Evolutionary conservation across 2,113 vertebrate genomes (phyloP).

Genomic region (Pelecanoides urinatrix): DNA sequence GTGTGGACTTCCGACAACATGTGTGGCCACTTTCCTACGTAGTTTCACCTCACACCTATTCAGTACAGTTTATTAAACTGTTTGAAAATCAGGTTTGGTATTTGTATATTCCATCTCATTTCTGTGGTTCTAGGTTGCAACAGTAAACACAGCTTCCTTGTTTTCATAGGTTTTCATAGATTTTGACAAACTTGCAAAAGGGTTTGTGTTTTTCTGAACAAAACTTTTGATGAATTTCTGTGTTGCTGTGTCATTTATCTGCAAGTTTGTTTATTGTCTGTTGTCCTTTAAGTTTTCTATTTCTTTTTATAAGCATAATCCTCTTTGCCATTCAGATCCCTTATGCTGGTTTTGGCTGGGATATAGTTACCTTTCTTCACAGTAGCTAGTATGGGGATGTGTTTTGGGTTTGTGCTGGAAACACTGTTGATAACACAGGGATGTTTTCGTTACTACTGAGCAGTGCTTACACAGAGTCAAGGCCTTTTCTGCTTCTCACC

Average conservation of each 20-base stretch:
- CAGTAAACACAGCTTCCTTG: background rate
- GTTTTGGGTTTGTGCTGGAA: too few relatives aligned
- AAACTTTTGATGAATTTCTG: background rate
- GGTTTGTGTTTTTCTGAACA: background rate
- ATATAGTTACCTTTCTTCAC: too few relatives aligned
- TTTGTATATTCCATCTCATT: background rate
- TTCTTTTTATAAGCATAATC: background rate
- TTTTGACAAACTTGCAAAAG: background rate
- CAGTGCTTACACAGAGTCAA: too few relatives aligned
- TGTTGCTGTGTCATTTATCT: background rate
- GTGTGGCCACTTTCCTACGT: fast-evolving
- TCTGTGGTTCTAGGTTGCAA: background rate
- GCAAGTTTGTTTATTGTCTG: background rate
- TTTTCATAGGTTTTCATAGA: background rate
- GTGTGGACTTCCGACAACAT: background rate
- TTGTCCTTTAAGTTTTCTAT: background rate
- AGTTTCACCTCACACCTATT: background rate
- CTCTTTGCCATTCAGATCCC: background rate
- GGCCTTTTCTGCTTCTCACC: too few relatives aligned
- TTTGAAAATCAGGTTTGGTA: background rate
- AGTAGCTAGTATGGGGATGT: too few relatives aligned
- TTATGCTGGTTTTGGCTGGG: background rate
- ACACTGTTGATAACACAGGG: too few relatives aligned
- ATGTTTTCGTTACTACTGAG: too few relatives aligned
- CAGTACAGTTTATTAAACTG: background rate